Evolutionary conservation across 2,888 invertebrate species (phyloP), one percentile per base, ranked within the genome.

Genomic region (Argyresthia goedartella): DNA sequence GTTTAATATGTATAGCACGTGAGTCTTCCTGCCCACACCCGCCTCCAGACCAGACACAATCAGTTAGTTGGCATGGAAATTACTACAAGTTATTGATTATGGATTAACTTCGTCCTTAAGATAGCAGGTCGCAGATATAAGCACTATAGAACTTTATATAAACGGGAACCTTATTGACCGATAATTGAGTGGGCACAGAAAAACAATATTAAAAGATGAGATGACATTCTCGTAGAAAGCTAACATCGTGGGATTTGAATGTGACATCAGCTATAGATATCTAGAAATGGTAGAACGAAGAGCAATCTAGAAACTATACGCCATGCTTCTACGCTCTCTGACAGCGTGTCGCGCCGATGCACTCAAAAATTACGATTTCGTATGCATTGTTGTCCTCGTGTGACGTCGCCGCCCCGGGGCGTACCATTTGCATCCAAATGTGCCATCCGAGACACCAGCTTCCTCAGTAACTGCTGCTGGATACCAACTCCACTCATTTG

Each of bases 1-100:
- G 33, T 47, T 49, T 49, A 49, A 64, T 66, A 70, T 65, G 63
- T 65, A 57, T 58, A 56, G 58, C 56, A 64, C 62, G 63, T 63
- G 60, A 65, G 56, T 54, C 55, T 53, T 59, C 50, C 56, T 25
- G 45, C 66, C 65, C 65, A 62, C 59, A 57, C 52, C 35, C 44
- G 41, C 16, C 49, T 25, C 10, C 39, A 47, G 49, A 35, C 10
- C 39, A 47, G 49, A 35, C 49, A 9, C 10, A 35, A 36, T 8
- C 33, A 11, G 11, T 47, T 13, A 11, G 11, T 47, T 13, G 33
- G 9, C 10, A 47, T 15, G 16, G 41, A 41, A 41, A 41, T 41
- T 6, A 41, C 13, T 41, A 25, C 3, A 25, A 25, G 25, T 25
- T 25, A 25, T 25, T 25, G 25, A 25, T 25, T 25, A 25, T 25